phyloP scores from a whole-genome alignment of 2,888 invertebrate genomes.

The Pseudococcus longispinus region DNA sequence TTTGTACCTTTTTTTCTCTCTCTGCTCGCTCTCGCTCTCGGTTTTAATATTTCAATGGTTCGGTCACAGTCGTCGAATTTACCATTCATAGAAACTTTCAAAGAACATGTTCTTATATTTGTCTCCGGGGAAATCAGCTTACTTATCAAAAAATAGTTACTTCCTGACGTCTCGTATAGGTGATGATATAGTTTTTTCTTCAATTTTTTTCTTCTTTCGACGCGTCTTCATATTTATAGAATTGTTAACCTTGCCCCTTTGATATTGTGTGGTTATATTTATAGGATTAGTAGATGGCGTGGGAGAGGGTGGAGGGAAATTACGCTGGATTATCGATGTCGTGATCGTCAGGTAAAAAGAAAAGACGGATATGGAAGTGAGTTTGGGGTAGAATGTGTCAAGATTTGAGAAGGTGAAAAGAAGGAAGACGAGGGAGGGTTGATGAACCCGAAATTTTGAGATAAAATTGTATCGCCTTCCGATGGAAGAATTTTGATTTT shows the following conservation, averaged over 20 bases:
- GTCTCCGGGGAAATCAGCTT: conserved; percentile 18
- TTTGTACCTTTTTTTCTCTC: neutral
- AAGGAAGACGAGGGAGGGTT: too few species aligned
- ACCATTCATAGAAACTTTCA: conserved; percentile 24
- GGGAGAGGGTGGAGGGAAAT: too few species aligned
- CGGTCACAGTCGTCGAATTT: neutral
- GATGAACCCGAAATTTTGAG: too few species aligned
- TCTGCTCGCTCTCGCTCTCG: neutral
- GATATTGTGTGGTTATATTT: neutral
- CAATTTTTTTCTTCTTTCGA: too few species aligned
- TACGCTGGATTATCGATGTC: too few species aligned
- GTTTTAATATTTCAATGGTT: conserved; percentile 18
- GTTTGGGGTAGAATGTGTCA: too few species aligned
- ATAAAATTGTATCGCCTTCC: too few species aligned
- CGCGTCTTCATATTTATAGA: neutral
- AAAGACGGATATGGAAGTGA: too few species aligned
- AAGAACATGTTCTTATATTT: conserved; percentile 22
- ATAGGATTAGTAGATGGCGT: neutral
- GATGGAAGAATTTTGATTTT: too few species aligned
- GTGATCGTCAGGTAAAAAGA: too few species aligned
- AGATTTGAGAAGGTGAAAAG: too few species aligned
- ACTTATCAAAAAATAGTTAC: conserved; percentile 22
- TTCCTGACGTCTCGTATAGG: neutral
- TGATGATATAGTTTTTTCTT: neutral
- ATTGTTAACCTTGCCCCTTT: conserved; percentile 19